Evolutionary conservation across 23 tunicate genomes (phyloP).

Genomic region (Aplidium turbinatum): DNA sequence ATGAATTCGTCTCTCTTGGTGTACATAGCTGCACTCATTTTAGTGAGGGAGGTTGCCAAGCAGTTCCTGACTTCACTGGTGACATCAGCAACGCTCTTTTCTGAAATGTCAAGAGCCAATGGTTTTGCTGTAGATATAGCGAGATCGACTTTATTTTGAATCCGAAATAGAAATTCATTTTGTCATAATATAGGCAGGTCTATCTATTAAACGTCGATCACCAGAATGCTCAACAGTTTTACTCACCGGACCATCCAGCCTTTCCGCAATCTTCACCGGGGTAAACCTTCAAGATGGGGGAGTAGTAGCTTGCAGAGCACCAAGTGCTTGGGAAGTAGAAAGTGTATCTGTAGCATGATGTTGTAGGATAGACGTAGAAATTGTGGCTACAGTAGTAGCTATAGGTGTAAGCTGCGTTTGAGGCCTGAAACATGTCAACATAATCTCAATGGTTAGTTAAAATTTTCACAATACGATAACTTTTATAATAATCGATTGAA

Average conservation of each 20-base stretch:
- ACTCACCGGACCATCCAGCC: slow-evolving; percentile 41
- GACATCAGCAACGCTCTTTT: slow-evolving; percentile 31
- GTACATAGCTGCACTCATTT: slow-evolving; percentile 34
- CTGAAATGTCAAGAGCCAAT: no score
- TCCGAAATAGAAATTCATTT: no score
- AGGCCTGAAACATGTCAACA: slow-evolving; percentile 17
- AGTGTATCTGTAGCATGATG: slow-evolving; percentile 18
- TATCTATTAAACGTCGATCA: not conserved
- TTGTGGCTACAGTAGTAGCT: slow-evolving; percentile 31
- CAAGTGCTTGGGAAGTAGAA: slow-evolving; percentile 42
- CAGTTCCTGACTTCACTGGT: slow-evolving; percentile 26
- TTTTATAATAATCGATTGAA: no score
- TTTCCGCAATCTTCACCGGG: slow-evolving; percentile 40
- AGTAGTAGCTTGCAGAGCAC: slow-evolving; percentile 48
- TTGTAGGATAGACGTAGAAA: slow-evolving; percentile 33
- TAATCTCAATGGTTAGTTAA: no score
- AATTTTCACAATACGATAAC: no score
- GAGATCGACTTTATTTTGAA: no score
- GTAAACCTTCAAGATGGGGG: slow-evolving; percentile 54
- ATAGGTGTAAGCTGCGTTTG: slow-evolving; percentile 42
- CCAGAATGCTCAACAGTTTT: not conserved
- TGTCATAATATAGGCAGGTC: no score
- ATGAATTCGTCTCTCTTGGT: slow-evolving; percentile 14
- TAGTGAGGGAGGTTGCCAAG: slow-evolving; percentile 22
- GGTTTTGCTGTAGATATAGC: no score